Base-by-base conservation (phyloP, 2,888 invertebrate species). In the Leptinotarsa peninsularis region DNA sequence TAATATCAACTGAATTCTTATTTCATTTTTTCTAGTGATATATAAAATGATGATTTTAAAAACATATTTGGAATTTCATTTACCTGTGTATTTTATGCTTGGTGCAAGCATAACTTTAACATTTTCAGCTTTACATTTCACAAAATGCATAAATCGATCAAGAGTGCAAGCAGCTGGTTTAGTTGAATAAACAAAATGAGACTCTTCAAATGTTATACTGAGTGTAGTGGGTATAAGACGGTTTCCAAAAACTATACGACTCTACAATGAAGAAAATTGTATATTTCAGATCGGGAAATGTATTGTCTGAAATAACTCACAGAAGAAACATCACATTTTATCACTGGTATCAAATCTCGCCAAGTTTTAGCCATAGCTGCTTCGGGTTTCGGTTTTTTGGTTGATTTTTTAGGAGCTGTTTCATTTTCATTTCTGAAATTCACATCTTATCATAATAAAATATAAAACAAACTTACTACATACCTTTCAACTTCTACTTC, bases 91-190 rank as follows among this genome's bases (percentile, higher is more conserved):
- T 85, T 97, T 97, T 2, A 96, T 96, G 89, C 97, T 98, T 18
- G 98, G 98, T n/a, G 97, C 97, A 79, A 99, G 91, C 89, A 98
- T 95, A 0, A 98, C 95, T 90, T 97, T 95, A 79, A 98, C 95
- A 89, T 98, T 98, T 88, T 99, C 98, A 7, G 96, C 95, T 88
- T 96, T 96, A 76, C 95, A 96, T 89, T 97, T 98, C 14, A 96
- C 93, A 83, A 97, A 96, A 88, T 98, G 98, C 97, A 98, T 98
- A 82, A 98, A 95, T 87, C 95, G 93, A 88, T 98, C 98, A 78
- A 98, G 91, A 49, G 95, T 94, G 17, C 98, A 98, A 3, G 97
- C 96, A 0, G 98, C 96, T 5, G 97, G 97, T 88, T 97, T 97
- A 10, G 98, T 98, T 77, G 98, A 97, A 87, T 98, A 98, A 49